phyloP scores from a whole-genome alignment of 1,140 invertebrate genomes.

The Drosophila lowei region DNA sequence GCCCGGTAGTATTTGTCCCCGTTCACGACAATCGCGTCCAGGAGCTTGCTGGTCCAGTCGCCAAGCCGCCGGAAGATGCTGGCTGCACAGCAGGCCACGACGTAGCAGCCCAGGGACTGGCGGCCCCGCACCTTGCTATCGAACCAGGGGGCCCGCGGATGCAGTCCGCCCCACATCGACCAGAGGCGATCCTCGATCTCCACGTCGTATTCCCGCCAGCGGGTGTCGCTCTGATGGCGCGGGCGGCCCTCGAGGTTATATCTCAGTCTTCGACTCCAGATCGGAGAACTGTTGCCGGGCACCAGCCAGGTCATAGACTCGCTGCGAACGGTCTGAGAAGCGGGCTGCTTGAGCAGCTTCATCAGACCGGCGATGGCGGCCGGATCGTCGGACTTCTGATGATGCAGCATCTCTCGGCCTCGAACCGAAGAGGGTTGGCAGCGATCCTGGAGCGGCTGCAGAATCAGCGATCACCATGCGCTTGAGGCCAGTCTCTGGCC shows the following conservation, averaged over 20 bases:
- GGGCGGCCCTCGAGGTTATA: slow-evolving; percentile 76
- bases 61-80: slow-evolving; percentile 83
- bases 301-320: slow-evolving; percentile 84
- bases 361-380: slow-evolving; percentile 34
- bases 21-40: slow-evolving; percentile 85
- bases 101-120: slow-evolving; percentile 84
- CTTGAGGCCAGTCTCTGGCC: too few species aligned
- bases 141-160: slow-evolving; percentile 83
- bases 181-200: slow-evolving; percentile 85
- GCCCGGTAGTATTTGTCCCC: slow-evolving; percentile 84
- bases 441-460: too few species aligned
- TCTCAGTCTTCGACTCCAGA: slow-evolving; percentile 83
- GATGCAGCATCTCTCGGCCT: too few species aligned
- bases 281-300: slow-evolving; percentile 59
- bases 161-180: slow-evolving; percentile 85
- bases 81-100: slow-evolving; percentile 84
- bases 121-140: slow-evolving; percentile 79
- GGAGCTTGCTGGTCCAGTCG: slow-evolving; percentile 84
- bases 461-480: too few species aligned
- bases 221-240: slow-evolving; percentile 31
- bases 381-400: not conserved
- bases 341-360: slow-evolving; percentile 20
- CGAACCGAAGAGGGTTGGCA: too few species aligned
- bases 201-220: slow-evolving; percentile 85
- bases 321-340: not conserved